Evolutionary conservation across 35 echinoderm and acorn worm species (phyloP).

Genomic region (Heliocidaris erythrogramma): DNA sequence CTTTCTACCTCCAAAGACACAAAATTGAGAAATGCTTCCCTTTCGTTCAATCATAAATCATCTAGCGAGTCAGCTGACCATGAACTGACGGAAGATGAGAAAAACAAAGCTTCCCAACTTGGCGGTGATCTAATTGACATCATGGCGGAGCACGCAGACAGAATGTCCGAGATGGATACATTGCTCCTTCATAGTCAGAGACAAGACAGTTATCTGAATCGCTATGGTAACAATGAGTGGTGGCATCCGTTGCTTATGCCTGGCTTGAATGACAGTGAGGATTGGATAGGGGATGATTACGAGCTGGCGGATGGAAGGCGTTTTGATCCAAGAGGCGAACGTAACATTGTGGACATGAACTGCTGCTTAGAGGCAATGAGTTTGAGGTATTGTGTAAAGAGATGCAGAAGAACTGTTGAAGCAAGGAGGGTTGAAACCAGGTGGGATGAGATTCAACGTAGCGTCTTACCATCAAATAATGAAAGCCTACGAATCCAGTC

Average conservation of each 20-base stretch:
- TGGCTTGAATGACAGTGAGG: constrained; percentile 11
- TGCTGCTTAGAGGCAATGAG: constrained; percentile 40
- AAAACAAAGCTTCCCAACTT: background rate
- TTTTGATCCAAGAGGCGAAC: background rate
- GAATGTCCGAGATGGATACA: constrained; percentile 33
- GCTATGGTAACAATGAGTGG: constrained; percentile 54
- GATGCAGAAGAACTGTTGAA: background rate
- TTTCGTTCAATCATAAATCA: background rate
- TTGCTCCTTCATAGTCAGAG: background rate
- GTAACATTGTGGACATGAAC: background rate
- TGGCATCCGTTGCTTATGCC: constrained; percentile 31
- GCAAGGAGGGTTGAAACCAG: background rate
- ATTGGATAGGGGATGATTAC: background rate
- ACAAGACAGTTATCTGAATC: background rate
- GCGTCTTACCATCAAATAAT: background rate
- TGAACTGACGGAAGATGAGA: background rate
- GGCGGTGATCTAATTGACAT: background rate
- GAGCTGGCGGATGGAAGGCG: background rate
- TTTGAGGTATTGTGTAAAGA: constrained; percentile 30
- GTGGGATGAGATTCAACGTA: background rate
- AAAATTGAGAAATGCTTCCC: background rate
- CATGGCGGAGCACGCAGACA: constrained; percentile 26
- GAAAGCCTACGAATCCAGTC: background rate
- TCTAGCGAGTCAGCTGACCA: background rate
- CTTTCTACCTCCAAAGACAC: background rate